Conservation (phyloP, 1,140 invertebrate species). For the Phortica variegata region DNA sequence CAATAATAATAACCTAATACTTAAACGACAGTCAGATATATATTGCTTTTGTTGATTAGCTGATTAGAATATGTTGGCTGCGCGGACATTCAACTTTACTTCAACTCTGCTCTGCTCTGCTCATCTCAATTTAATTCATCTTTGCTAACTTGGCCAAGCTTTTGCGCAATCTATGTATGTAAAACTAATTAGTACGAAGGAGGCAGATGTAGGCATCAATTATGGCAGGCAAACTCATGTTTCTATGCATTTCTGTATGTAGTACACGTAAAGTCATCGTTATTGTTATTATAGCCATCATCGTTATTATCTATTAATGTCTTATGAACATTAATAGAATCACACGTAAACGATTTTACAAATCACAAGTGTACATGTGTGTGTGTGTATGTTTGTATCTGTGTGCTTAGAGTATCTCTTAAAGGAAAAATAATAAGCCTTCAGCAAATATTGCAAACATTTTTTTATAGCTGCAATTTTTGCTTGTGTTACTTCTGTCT, state of each 20-base stretch:
- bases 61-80: conserved; percentile 10
- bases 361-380: conserved; percentile 30
- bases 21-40: no score
- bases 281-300: no score
- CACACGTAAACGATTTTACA: conserved; percentile 14
- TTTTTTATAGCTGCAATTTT: no score
- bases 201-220: conserved; percentile 53
- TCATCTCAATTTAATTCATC: no score
- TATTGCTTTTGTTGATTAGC: background rate
- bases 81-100: conserved; percentile 11
- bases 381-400: conserved; percentile 1
- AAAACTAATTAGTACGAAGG: background rate
- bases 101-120: no score
- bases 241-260: no score
- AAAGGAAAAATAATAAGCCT: no score
- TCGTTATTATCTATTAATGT: conserved; percentile 43
- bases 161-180: background rate
- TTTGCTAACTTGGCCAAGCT: no score
- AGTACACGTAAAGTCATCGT: conserved; percentile 51
- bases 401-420: no score
- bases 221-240: conserved; percentile 53
- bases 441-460: no score
- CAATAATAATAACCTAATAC: no score
- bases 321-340: conserved; percentile 17
- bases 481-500: no score